These are phyloP conservation scores for Petrolisthes manimaculis DNA, from an alignment of 2,888 invertebrate species.

Conservation along the genomic window DNA sequence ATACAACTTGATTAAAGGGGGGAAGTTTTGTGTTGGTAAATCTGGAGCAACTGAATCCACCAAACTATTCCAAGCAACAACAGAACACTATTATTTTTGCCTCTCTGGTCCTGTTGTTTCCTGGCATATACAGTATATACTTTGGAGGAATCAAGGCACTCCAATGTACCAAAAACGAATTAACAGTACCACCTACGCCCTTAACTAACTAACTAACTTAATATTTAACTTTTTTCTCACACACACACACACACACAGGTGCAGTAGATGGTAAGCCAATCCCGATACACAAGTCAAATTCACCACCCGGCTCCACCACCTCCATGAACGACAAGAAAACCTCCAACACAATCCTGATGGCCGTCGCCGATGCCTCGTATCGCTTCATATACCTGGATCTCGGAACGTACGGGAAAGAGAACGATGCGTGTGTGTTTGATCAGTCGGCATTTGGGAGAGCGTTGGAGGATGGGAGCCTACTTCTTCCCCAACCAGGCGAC, in stretches of 20 bases:
- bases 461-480: not conserved
- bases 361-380: constrained; percentile 4
- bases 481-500: not conserved
- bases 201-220: too few species aligned
- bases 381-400: not conserved
- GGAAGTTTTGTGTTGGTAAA: too few species aligned
- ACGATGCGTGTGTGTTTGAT: not conserved
- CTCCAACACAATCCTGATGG: not conserved
- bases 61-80: too few species aligned
- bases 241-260: not conserved
- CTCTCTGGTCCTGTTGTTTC: too few species aligned
- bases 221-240: too few species aligned
- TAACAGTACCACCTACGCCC: too few species aligned
- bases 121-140: too few species aligned
- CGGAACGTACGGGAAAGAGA: not conserved
- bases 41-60: too few species aligned
- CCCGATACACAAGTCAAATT: not conserved
- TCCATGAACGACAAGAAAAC: not conserved
- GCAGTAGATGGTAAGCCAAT: constrained; percentile 1
- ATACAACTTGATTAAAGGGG: too few species aligned
- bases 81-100: too few species aligned
- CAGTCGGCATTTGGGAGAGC: constrained; percentile 4
- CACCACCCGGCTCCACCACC: not conserved
- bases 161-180: too few species aligned
- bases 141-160: too few species aligned